Percentiles rank a stretch among this genome's conserved stretches.
Conservation (phyloP, 2,888 invertebrate species). For the Hydrotaea diabolus region DNA sequence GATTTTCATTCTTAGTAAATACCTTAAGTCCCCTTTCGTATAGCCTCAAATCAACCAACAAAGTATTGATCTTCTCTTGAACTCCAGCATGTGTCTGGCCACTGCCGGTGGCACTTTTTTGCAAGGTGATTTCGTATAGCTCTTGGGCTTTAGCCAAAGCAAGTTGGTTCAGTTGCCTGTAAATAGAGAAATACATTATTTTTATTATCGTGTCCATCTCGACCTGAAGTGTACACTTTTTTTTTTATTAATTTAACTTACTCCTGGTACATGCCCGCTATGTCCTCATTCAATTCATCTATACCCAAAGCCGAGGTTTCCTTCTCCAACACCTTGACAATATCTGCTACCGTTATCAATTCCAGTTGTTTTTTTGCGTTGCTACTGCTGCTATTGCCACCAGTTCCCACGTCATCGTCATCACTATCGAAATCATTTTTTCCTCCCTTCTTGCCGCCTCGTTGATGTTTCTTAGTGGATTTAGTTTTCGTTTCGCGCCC, state of each 20-base stretch:
- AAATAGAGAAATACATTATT: too few relatives aligned
- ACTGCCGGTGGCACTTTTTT: conserved; percentile 82
- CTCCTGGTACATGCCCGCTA: conserved; percentile 87
- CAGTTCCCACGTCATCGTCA: conserved; percentile 83
- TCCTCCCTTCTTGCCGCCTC: conserved; percentile 82
- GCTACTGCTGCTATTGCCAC: conserved; percentile 79
- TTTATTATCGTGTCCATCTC: too few relatives aligned
- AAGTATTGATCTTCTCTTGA: conserved; percentile 90
- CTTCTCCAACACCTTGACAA: conserved; percentile 84
- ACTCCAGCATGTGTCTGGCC: conserved; percentile 90
- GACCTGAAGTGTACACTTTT: too few relatives aligned
- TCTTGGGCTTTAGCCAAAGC: conserved; percentile 87
- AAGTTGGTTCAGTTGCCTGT: conserved; percentile 85
- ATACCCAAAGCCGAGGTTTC: conserved; percentile 87
- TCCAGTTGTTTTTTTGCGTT: conserved; percentile 81
- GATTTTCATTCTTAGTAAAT: too few relatives aligned
- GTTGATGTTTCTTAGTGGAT: conserved; percentile 91
- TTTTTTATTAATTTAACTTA: too few relatives aligned
- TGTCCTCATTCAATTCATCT: conserved; percentile 86
- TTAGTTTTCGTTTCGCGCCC: conserved; percentile 97
- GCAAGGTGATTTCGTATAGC: conserved; percentile 88
- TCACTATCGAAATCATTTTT: conserved; percentile 82
- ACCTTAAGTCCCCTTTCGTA: conserved; percentile 90
- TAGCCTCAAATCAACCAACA: conserved; percentile 88
- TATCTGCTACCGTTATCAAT: conserved; percentile 85